Evolutionary conservation across 1,140 invertebrate species (phyloP).

Genomic region (Sminthurides bifidus): DNA sequence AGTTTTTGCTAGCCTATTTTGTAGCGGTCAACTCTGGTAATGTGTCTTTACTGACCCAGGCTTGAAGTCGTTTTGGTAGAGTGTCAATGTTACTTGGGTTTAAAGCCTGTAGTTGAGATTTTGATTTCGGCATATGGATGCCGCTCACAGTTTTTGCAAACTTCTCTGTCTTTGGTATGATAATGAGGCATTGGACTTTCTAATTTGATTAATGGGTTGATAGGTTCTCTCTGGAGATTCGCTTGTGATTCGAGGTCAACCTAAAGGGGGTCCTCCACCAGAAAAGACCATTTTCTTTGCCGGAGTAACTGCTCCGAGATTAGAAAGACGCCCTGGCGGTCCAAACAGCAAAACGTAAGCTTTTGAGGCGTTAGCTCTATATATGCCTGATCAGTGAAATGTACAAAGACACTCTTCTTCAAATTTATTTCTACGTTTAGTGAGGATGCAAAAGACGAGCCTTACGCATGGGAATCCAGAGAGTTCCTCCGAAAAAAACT

Average conservation of each 20-base stretch:
- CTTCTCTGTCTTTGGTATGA: too few relatives aligned
- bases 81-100: too few relatives aligned
- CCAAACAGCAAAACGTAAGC: background rate
- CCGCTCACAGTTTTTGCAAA: too few relatives aligned
- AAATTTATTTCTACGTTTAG: conserved; percentile 4
- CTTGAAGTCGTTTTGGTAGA: too few relatives aligned
- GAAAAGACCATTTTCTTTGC: conserved; percentile 83
- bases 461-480: conserved; percentile 86
- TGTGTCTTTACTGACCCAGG: too few relatives aligned
- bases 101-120: too few relatives aligned
- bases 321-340: conserved; percentile 49
- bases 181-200: too few relatives aligned
- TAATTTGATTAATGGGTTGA: too few relatives aligned
- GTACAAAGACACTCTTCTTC: background rate
- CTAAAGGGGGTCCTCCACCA: conserved; percentile 68
- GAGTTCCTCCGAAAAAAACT: conserved; percentile 87
- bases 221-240: conserved; percentile 83
- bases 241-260: conserved; percentile 67
- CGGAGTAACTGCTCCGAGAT: conserved; percentile 80
- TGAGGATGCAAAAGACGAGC: conserved; percentile 22
- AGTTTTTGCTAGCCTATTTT: too few relatives aligned
- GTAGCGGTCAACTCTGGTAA: too few relatives aligned
- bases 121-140: too few relatives aligned
- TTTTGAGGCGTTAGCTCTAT: background rate
- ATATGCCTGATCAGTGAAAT: background rate